A percentile compares a stretch with the other conserved stretches of the same genome.
Evolutionary conservation across 2,888 invertebrate species (phyloP).

Genomic region (Nudaria mundana): DNA sequence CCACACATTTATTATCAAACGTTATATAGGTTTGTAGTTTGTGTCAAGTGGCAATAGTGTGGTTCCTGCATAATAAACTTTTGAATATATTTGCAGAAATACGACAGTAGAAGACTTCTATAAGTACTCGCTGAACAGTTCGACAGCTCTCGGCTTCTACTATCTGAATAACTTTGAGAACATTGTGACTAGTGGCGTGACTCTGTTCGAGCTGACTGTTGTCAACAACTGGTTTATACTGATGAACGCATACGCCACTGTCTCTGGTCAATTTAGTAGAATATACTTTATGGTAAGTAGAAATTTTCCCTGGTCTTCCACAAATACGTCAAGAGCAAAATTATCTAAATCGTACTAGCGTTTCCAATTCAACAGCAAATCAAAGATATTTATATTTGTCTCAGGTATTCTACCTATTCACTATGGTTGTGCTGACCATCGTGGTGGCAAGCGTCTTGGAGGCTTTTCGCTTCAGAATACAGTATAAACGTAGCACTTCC

Average conservation of each 20-base stretch:
- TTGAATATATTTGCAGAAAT: constrained; percentile 78
- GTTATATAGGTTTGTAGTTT: no score
- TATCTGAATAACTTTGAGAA: constrained; percentile 93
- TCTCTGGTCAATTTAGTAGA: constrained; percentile 86
- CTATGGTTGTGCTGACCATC: constrained; percentile 95
- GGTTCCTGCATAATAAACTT: no score
- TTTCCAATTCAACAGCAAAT: not conserved
- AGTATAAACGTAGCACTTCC: constrained; percentile 90
- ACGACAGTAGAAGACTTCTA: constrained; percentile 93
- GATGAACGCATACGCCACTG: constrained; percentile 92
- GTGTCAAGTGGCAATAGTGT: no score
- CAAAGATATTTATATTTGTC: constrained; percentile 4
- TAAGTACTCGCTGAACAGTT: constrained; percentile 84
- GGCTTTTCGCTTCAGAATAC: constrained; percentile 93
- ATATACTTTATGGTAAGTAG: constrained; percentile 89
- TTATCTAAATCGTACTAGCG: no score
- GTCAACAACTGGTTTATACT: constrained; percentile 97
- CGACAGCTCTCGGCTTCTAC: constrained; percentile 89
- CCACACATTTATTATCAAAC: no score
- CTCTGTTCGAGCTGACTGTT: constrained; percentile 93
- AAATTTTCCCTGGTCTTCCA: no score
- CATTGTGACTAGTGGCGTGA: constrained; percentile 88
- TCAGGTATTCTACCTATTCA: constrained; percentile 89
- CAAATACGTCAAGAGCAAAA: no score
- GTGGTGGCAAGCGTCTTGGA: constrained; percentile 94